Evolutionary conservation across 23 tunicate species (phyloP).

Genomic region (Trididemnum nubilum): DNA sequence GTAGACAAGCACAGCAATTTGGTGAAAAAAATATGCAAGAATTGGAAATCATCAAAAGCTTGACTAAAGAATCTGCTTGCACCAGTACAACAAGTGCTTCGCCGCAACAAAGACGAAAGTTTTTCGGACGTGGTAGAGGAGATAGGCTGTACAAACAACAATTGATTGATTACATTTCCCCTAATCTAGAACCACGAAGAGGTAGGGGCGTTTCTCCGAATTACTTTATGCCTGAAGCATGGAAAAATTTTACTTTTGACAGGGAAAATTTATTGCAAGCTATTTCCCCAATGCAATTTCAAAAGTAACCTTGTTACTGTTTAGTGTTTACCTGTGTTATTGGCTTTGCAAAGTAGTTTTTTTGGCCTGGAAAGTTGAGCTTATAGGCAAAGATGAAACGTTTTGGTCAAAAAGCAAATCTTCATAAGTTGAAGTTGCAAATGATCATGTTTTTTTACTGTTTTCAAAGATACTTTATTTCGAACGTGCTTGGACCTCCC

Average conservation of each 20-base stretch:
- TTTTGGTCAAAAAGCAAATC: no score
- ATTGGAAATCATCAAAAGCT: conserved; percentile 37
- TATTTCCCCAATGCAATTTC: no score
- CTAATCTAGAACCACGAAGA: conserved; percentile 4
- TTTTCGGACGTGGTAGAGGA: conserved; percentile 59
- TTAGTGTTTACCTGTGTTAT: no score
- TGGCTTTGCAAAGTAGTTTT: no score
- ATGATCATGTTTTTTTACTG: no score
- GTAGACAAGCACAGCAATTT: conserved; percentile 36
- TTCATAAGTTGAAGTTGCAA: no score
- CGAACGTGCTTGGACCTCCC: no score
- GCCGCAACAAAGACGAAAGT: conserved; percentile 12
- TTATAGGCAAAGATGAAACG: no score
- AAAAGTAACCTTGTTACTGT: no score
- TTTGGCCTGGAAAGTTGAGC: no score
- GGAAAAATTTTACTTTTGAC: conserved; percentile 78
- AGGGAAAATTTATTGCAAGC: conserved; percentile 31
- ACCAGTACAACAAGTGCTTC: neutral
- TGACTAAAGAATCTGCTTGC: conserved; percentile 12
- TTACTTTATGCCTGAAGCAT: conserved; percentile 51
- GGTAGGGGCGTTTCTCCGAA: conserved; percentile 1
- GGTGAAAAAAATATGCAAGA: conserved; percentile 29
- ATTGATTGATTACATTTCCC: neutral
- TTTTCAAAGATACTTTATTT: no score
- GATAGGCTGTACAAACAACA: conserved; percentile 23